phyloP scores from a whole-genome alignment of 1,140 invertebrate species.

The Penaeus japonicus region DNA sequence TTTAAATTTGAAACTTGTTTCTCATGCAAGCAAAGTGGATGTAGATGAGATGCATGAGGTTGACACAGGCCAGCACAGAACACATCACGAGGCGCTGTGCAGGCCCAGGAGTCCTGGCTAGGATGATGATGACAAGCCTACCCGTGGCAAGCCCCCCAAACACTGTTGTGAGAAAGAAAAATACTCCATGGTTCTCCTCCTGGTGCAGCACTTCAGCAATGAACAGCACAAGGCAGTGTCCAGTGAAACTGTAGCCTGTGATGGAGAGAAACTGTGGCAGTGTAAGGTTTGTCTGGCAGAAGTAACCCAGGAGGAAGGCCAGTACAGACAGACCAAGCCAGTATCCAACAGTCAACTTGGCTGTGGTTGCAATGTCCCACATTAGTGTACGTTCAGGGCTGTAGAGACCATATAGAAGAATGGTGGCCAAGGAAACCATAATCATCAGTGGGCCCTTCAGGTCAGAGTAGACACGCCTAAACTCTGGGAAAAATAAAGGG shows the following conservation, averaged over 20 bases:
- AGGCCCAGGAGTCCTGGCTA: constrained; percentile 25
- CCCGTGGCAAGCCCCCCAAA: constrained; percentile 46
- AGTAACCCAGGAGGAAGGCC: constrained; percentile 24
- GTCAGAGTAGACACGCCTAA: constrained; percentile 35
- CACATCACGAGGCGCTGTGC: constrained; percentile 34
- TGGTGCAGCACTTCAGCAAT: constrained; percentile 42
- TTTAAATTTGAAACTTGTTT: constrained; percentile 27
- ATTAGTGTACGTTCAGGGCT: constrained; percentile 20
- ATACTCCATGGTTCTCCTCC: constrained; percentile 27
- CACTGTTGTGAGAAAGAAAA: constrained; percentile 36
- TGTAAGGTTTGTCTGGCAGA: constrained; percentile 17
- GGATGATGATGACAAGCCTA: constrained; percentile 7
- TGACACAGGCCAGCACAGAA: constrained; percentile 32
- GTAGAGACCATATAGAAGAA: constrained; percentile 34
- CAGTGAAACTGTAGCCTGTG: constrained; percentile 35
- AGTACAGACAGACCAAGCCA: constrained; percentile 28
- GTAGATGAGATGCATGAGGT: constrained; percentile 48
- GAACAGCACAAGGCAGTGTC: constrained; percentile 38
- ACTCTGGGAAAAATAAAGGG: constrained; percentile 27
- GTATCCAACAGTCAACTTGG: constrained; percentile 29
- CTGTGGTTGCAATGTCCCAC: constrained; percentile 2
- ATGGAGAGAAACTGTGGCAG: constrained; percentile 25
- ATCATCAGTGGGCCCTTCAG: constrained; percentile 25
- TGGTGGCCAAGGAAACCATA: background rate
- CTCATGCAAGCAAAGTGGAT: constrained; percentile 53